phyloP scores from a whole-genome alignment of 1,140 invertebrate species.

The Rhopalosiphum maidis region DNA sequence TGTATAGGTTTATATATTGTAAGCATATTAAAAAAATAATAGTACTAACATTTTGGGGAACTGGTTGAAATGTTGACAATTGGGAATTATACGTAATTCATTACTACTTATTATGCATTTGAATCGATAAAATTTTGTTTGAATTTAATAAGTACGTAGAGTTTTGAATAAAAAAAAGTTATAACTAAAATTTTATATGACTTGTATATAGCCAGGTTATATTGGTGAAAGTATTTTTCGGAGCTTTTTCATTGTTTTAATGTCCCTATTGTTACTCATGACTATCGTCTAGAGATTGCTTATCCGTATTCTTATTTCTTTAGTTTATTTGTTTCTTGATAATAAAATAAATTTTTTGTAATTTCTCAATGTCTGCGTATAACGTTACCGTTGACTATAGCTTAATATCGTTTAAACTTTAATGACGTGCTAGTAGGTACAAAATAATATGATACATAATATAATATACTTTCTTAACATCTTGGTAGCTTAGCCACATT shows the following conservation, averaged over 20 bases:
- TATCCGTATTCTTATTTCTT: not conserved
- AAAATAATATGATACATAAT: too few relatives aligned
- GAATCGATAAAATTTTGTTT: not conserved
- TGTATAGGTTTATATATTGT: not conserved
- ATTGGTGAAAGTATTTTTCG: not conserved
- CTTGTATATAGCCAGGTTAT: not conserved
- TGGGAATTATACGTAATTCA: not conserved
- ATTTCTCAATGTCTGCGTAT: not conserved
- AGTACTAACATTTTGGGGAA: not conserved
- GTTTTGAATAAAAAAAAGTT: not conserved
- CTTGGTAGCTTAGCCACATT: not conserved
- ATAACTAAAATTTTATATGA: not conserved
- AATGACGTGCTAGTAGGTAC: not conserved
- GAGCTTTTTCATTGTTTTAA: conserved; percentile 24
- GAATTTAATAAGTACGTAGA: not conserved
- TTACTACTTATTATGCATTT: not conserved
- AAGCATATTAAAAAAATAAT: not conserved
- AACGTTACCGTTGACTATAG: not conserved
- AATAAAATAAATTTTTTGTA: not conserved
- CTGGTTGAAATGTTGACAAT: not conserved
- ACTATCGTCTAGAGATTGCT: not conserved
- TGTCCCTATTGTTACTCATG: not conserved
- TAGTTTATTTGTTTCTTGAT: not conserved
- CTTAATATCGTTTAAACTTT: not conserved
- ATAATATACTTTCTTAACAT: not conserved